Conservation (phyloP, 2,888 invertebrate species). For the Thecophora atra region DNA sequence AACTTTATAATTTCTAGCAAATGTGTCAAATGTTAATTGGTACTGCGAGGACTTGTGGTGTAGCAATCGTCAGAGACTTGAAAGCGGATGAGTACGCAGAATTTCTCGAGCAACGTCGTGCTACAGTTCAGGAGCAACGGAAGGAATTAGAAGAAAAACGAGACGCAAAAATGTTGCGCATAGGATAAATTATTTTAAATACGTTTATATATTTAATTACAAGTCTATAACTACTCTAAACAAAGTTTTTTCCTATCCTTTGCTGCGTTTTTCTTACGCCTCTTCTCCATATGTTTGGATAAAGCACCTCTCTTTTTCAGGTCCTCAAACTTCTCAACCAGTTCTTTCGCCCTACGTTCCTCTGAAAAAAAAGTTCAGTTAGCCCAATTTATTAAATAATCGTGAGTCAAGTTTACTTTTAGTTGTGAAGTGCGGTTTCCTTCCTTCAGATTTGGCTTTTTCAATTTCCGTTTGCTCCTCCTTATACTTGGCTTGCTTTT, state of each 20-base stretch:
- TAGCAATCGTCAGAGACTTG: slow-evolving; percentile 81
- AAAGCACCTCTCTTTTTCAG: slow-evolving; percentile 81
- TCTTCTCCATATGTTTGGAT: slow-evolving; percentile 81
- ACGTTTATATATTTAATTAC: slow-evolving; percentile 19
- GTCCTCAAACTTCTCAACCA: slow-evolving; percentile 83
- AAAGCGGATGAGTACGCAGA: slow-evolving; percentile 82
- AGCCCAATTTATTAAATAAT: background rate
- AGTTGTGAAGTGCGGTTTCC: slow-evolving; percentile 76
- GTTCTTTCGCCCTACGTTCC: slow-evolving; percentile 77
- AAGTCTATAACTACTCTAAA: slow-evolving; percentile 53
- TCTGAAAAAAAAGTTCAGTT: slow-evolving; percentile 68
- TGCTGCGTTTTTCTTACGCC: slow-evolving; percentile 76
- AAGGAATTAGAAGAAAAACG: slow-evolving; percentile 81
- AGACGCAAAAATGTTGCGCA: slow-evolving; percentile 91
- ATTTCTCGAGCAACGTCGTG: slow-evolving; percentile 81
- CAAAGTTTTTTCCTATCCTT: slow-evolving; percentile 64
- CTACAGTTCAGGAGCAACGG: slow-evolving; percentile 77
- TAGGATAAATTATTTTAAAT: slow-evolving; percentile 66
- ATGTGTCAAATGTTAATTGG: slow-evolving; percentile 84
- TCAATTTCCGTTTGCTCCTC: slow-evolving; percentile 70
- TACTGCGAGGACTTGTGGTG: slow-evolving; percentile 82
- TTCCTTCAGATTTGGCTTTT: slow-evolving; percentile 73
- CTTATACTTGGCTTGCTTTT: slow-evolving; percentile 68
- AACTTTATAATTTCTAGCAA: slow-evolving; percentile 66
- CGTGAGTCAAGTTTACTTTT: slow-evolving; percentile 70